Evolutionary conservation across 2,888 invertebrate species (phyloP).

Genomic region (Lottia scabra): DNA sequence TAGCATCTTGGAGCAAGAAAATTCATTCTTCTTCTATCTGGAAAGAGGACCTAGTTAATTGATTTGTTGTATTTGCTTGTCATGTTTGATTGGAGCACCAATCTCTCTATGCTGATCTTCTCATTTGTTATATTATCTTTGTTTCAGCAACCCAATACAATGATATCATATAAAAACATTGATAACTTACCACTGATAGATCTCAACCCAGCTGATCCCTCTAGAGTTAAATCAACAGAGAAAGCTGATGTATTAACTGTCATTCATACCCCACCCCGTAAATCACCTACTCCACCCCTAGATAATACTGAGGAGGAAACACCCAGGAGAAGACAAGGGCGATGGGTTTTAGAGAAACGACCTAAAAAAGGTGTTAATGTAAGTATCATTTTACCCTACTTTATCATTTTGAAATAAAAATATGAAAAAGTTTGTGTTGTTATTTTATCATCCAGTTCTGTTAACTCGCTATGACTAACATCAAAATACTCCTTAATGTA

Average conservation of each 20-base stretch:
- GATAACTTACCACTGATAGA: constrained; percentile 47
- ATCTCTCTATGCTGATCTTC: too few relatives aligned
- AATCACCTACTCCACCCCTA: constrained; percentile 13
- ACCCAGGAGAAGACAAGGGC: not conserved
- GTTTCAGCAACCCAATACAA: constrained; percentile 50
- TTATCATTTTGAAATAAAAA: too few relatives aligned
- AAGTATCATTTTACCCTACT: not conserved
- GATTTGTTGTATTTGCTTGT: too few relatives aligned
- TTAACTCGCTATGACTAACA: too few relatives aligned
- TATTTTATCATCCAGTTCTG: too few relatives aligned
- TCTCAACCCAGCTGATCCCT: constrained; percentile 39
- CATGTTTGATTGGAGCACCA: too few relatives aligned
- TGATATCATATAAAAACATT: constrained; percentile 50
- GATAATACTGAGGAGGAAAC: constrained; percentile 7
- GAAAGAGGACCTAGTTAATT: too few relatives aligned
- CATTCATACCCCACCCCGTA: constrained; percentile 8
- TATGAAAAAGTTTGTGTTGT: too few relatives aligned
- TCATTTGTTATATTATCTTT: too few relatives aligned
- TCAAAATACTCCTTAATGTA: too few relatives aligned
- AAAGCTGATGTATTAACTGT: not conserved
- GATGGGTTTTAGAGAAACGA: constrained; percentile 11
- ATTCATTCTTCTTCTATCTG: too few relatives aligned
- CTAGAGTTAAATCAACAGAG: constrained; percentile 37
- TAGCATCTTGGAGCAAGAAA: too few relatives aligned
- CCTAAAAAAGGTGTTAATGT: constrained; percentile 14